A percentile compares a stretch with the other conserved stretches of the same genome.
Evolutionary conservation across 1,140 invertebrate species (phyloP).

Genomic region (Hylyphantes graminicola): DNA sequence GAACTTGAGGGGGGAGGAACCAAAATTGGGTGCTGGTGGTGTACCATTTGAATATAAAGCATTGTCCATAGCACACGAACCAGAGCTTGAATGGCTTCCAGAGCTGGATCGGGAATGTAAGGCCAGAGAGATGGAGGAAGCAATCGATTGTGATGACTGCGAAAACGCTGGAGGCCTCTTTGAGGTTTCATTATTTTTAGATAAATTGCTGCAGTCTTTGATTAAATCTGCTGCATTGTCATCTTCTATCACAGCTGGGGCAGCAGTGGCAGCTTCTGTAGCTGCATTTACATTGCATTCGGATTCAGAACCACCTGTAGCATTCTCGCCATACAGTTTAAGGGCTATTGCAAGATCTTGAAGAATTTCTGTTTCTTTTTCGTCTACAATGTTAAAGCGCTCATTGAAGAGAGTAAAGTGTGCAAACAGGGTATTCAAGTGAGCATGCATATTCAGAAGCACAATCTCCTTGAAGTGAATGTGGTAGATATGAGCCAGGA

Average conservation of each 20-base stretch:
- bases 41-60: conserved; percentile 53
- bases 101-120: conserved; percentile 60
- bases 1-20: conserved; percentile 60
- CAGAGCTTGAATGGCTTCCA: conserved; percentile 55
- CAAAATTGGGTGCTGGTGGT: conserved; percentile 49
- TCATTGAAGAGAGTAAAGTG: conserved; percentile 91
- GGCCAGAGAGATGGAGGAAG: conserved; percentile 60
- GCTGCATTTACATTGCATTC: conserved; percentile 25
- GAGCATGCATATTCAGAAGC: conserved; percentile 89
- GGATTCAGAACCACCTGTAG: conserved; percentile 28
- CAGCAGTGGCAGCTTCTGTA: conserved; percentile 25
- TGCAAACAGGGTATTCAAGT: conserved; percentile 95
- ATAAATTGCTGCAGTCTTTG: conserved; percentile 51
- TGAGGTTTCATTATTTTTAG: conserved; percentile 50
- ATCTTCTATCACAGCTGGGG: conserved; percentile 59
- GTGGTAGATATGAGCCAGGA: conserved; percentile 97
- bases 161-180: conserved; percentile 57
- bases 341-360: conserved; percentile 72
- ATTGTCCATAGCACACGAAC: conserved; percentile 60
- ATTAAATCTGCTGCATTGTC: conserved; percentile 47
- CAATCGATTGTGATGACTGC: conserved; percentile 52
- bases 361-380: conserved; percentile 95
- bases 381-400: conserved; percentile 88
- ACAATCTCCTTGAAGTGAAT: conserved; percentile 96
- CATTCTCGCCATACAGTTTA: conserved; percentile 59